phyloP scores from a whole-genome alignment of 2,797 vertebrate species.

The Propithecus deckenii region DNA sequence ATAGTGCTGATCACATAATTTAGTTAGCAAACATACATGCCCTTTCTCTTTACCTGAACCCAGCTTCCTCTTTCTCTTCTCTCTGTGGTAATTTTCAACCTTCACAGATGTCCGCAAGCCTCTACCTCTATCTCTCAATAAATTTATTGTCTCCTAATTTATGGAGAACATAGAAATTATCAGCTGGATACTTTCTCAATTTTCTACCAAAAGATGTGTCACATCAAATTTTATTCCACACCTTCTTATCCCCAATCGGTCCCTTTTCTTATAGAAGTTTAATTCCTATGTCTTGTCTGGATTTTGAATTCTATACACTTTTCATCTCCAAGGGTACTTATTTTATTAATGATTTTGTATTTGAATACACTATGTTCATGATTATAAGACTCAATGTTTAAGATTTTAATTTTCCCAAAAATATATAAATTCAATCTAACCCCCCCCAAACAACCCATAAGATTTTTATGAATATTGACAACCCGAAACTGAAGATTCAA shows the following conservation, averaged over 20 bases:
- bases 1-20: background rate
- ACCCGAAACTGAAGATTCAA: background rate
- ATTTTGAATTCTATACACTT: background rate
- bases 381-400: background rate
- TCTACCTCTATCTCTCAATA: background rate
- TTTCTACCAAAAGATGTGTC: background rate
- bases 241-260: background rate
- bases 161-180: background rate
- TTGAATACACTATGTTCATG: background rate
- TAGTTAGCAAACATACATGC: background rate
- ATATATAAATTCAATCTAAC: background rate
- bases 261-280: background rate
- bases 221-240: background rate
- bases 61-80: background rate
- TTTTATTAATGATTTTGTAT: background rate
- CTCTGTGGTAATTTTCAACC: background rate
- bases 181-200: background rate
- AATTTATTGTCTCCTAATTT: background rate
- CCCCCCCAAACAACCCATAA: background rate
- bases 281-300: background rate
- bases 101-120: background rate
- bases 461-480: background rate
- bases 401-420: background rate
- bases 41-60: background rate
- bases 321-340: background rate